A percentile compares a stretch with the other conserved stretches of the same genome.
Evolutionary conservation across 2,797 vertebrate genomes (phyloP).

Genomic region (Onychomys torridus): DNA sequence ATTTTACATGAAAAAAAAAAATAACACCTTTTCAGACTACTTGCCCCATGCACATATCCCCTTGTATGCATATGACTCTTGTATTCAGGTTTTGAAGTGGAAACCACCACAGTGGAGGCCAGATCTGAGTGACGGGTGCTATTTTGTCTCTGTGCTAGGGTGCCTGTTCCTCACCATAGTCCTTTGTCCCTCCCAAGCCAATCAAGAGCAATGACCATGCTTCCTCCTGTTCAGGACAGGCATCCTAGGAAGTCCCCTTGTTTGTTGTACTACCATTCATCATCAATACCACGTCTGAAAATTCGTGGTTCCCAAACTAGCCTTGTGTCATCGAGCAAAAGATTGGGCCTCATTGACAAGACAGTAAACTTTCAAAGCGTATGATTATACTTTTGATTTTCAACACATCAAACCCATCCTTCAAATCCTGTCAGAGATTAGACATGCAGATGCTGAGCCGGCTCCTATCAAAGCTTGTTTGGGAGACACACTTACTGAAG

Average conservation of each 20-base stretch:
- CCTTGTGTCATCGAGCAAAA: not conserved
- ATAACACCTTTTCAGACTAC: not conserved
- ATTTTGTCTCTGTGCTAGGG: not conserved
- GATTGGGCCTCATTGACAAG: not conserved
- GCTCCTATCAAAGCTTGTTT: constrained; percentile 23
- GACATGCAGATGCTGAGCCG: not conserved
- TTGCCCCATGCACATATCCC: not conserved
- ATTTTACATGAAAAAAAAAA: not conserved
- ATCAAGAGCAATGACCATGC: not conserved
- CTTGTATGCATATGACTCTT: not conserved
- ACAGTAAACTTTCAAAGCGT: constrained; percentile 12
- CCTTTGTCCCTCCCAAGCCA: not conserved
- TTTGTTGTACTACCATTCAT: not conserved
- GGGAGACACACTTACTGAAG: constrained; percentile 41
- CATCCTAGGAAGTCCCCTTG: not conserved
- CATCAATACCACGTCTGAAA: not conserved
- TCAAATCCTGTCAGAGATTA: constrained; percentile 50
- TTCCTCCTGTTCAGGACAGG: not conserved
- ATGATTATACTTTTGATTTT: constrained; percentile 26
- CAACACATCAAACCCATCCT: not conserved
- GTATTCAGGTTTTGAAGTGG: not conserved
- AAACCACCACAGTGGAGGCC: not conserved
- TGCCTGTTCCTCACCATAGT: not conserved
- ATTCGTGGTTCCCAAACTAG: not conserved
- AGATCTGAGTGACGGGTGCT: accelerated